Percentiles rank a stretch among this genome's conserved stretches.
Evolutionary conservation across 2,113 vertebrate species (phyloP).

Genomic region (Ophthalmolycus amberensis): DNA sequence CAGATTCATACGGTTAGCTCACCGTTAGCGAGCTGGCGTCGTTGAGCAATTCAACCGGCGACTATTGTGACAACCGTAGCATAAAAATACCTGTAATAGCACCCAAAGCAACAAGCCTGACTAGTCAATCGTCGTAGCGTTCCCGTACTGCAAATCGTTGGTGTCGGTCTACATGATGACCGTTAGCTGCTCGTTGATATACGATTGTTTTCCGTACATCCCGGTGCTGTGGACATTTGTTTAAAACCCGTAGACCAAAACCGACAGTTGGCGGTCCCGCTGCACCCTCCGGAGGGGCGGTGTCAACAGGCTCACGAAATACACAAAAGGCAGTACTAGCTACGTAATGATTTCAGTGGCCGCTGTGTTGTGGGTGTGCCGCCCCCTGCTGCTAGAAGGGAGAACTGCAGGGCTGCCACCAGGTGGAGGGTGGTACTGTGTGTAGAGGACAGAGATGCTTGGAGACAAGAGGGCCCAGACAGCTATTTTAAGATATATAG

Average conservation of each 20-base stretch:
- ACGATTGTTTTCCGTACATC: conserved; percentile 26
- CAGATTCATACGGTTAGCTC: conserved; percentile 40
- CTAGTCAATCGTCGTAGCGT: conserved; percentile 8
- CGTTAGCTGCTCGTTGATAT: not conserved
- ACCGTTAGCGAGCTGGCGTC: conserved; percentile 27
- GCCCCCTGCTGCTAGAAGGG: conserved; percentile 61
- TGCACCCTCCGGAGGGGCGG: conserved; percentile 77
- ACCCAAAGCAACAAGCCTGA: conserved; percentile 33
- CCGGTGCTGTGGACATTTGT: conserved; percentile 67
- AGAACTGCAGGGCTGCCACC: conserved; percentile 21
- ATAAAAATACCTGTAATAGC: conserved; percentile 37
- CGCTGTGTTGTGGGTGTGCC: not conserved
- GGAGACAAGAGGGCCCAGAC: not conserved
- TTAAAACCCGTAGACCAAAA: conserved; percentile 68
- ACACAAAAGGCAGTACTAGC: conserved; percentile 74
- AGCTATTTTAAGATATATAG: conserved; percentile 1
- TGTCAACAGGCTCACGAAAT: conserved; percentile 73
- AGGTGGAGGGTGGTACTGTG: not conserved
- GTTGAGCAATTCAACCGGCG: conserved; percentile 48
- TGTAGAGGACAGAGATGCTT: not conserved
- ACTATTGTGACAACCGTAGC: conserved; percentile 46
- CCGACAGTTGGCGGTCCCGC: conserved; percentile 41
- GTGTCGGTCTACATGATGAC: conserved; percentile 54
- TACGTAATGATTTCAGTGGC: conserved; percentile 78
- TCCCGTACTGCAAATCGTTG: conserved; percentile 3